Evolutionary conservation across 2,888 invertebrate genomes (phyloP).

Genomic region (Ectemnius continuus): DNA sequence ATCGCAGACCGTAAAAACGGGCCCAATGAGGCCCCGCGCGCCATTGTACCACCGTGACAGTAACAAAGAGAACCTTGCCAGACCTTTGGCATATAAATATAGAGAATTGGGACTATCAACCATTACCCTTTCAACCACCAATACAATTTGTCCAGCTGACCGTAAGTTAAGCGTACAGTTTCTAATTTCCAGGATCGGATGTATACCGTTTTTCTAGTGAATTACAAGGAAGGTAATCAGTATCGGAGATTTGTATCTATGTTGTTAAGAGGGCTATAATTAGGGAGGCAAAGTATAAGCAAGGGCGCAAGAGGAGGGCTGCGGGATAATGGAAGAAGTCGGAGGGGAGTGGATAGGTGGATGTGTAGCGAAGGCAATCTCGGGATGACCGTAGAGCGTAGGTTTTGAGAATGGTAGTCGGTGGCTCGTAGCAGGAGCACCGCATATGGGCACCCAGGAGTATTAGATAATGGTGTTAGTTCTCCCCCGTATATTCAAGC

Average conservation of each 20-base stretch:
- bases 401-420: slow-evolving; percentile 60
- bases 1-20: slow-evolving; percentile 14
- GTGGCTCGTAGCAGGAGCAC: slow-evolving; percentile 73
- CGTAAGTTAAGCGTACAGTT: no score
- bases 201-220: no score
- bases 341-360: slow-evolving; percentile 12
- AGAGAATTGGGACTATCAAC: no score
- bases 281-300: background rate
- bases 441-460: slow-evolving; percentile 75
- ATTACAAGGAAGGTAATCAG: background rate
- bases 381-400: slow-evolving; percentile 58
- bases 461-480: slow-evolving; percentile 76
- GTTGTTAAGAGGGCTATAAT: background rate
- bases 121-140: no score
- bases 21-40: slow-evolving; percentile 11
- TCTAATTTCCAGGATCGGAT: no score
- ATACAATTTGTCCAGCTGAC: no score
- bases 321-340: slow-evolving; percentile 59
- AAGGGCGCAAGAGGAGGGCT: slow-evolving; percentile 59
- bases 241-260: background rate
- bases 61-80: slow-evolving; percentile 13
- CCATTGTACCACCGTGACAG: slow-evolving; percentile 17
- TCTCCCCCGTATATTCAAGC: slow-evolving; percentile 60
- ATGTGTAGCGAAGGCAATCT: slow-evolving; percentile 41
- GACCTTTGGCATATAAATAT: no score